Conservation (phyloP, 2,797 vertebrate genomes). For the Carcharodon carcharias region DNA sequence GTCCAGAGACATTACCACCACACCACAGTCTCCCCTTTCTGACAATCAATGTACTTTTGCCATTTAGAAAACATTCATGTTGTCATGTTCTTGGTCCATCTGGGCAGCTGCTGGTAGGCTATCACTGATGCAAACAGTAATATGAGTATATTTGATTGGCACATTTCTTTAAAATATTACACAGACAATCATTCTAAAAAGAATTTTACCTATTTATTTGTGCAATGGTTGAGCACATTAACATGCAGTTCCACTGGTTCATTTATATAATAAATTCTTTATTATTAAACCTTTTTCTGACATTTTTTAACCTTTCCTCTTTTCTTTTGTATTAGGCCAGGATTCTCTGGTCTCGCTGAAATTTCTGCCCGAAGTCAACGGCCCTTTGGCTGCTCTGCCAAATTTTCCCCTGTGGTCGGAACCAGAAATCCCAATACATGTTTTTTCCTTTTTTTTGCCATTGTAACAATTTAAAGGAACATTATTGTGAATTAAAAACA, state of each 20-base stretch:
- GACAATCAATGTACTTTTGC: not conserved
- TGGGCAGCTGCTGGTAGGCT: not conserved
- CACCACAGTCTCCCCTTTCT: not conserved
- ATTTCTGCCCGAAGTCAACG: too few species aligned
- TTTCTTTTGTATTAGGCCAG: too few species aligned
- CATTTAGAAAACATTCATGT: not conserved
- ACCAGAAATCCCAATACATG: too few species aligned
- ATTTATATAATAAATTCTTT: not conserved
- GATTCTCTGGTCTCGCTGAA: too few species aligned
- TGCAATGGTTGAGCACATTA: not conserved
- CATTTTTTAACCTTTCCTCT: not conserved
- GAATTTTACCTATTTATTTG: not conserved
- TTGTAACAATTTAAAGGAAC: not conserved
- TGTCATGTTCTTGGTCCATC: not conserved
- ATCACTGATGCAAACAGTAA: not conserved
- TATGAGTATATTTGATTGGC: not conserved
- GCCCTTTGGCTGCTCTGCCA: too few species aligned
- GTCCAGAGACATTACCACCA: too few species aligned
- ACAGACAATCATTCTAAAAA: not conserved
- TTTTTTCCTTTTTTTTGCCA: not conserved
- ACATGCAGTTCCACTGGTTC: not conserved
- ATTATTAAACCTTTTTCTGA: not conserved
- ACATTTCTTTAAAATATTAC: not conserved
- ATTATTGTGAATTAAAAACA: not conserved
- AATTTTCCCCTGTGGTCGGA: not conserved